Evolutionary conservation across 53 echinoderm and acorn worm genomes (phyloP).

Genomic region (Pentamera pediparva): DNA sequence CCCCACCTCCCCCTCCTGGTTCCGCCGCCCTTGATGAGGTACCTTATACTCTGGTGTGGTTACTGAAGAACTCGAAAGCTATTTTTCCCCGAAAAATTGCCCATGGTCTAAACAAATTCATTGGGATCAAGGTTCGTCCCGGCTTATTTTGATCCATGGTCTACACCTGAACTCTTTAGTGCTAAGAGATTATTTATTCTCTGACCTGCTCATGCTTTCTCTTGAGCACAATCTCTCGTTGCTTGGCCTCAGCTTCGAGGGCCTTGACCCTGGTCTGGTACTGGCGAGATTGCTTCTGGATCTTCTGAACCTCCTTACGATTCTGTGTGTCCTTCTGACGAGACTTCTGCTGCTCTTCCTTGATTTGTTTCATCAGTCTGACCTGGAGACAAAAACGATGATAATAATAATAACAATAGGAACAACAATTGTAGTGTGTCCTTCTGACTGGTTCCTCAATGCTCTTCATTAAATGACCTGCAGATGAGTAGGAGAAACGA

Average conservation of each 20-base stretch:
- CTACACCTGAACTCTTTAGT: no score
- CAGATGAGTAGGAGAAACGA: no score
- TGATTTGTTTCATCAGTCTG: slow-evolving; percentile 90
- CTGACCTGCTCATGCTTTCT: slow-evolving; percentile 82
- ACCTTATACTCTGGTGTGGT: no score
- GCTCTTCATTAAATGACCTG: no score
- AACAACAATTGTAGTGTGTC: no score
- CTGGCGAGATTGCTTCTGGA: slow-evolving; percentile 76
- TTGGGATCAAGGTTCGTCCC: not conserved
- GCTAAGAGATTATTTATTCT: no score
- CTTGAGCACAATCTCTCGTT: slow-evolving; percentile 82
- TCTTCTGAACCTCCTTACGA: slow-evolving; percentile 68
- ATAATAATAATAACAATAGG: no score
- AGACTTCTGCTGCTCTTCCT: slow-evolving; percentile 75
- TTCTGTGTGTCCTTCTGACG: slow-evolving; percentile 53
- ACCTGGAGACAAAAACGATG: slow-evolving; percentile 59
- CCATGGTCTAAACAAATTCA: not conserved
- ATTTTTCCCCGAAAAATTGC: not conserved
- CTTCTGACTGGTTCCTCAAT: no score
- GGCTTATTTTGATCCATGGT: no score
- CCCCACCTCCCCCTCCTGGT: no score
- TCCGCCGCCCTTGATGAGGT: no score
- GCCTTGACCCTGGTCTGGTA: slow-evolving; percentile 62
- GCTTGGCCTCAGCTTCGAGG: slow-evolving; percentile 74
- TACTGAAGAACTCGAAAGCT: not conserved